A percentile compares a stretch with the other conserved stretches of the same genome.
Conservation (phyloP, 2,797 vertebrate genomes). For the Molossus molossus region DNA sequence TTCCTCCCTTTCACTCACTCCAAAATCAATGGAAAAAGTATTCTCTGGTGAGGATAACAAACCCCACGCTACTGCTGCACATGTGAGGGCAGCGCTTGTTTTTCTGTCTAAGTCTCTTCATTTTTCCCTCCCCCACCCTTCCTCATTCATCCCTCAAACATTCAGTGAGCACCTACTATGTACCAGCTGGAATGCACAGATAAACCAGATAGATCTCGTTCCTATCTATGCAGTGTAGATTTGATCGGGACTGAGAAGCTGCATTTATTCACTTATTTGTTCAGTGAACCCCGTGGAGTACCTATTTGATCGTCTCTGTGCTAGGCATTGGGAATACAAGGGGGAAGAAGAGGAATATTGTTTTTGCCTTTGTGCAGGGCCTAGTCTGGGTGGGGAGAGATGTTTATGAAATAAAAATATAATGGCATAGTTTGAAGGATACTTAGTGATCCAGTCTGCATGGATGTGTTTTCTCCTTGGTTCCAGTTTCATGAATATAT, state of each 20-base stretch:
- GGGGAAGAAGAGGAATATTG: neutral
- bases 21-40: no score
- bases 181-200: constrained; percentile 6
- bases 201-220: neutral
- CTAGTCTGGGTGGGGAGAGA: neutral
- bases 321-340: neutral
- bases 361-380: neutral
- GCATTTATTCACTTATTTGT: constrained; percentile 21
- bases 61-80: neutral
- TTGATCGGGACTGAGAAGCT: neutral
- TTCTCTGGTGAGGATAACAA: no score
- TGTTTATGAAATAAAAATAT: constrained; percentile 53
- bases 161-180: constrained; percentile 35
- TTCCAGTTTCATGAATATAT: neutral
- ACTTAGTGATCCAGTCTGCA: neutral
- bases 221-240: neutral
- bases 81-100: neutral
- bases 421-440: constrained; percentile 21
- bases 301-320: constrained; percentile 26
- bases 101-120: neutral
- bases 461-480: neutral
- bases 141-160: constrained; percentile 17
- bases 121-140: neutral
- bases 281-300: neutral
- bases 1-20: no score